A percentile compares a stretch with the other conserved stretches of the same genome.
Conservation (phyloP, 1,140 invertebrate genomes). For the Penaeus chinensis region DNA sequence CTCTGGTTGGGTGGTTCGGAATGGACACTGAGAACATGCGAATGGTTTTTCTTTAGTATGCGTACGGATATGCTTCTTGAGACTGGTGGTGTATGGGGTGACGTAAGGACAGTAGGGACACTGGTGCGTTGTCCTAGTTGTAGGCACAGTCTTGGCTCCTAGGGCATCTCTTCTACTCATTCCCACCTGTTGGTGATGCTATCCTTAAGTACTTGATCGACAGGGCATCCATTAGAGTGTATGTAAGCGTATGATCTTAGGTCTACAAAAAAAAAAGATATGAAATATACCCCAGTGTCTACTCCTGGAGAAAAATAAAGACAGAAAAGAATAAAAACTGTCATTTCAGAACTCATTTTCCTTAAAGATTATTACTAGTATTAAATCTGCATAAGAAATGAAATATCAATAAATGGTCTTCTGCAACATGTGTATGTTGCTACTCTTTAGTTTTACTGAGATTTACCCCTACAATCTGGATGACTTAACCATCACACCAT, state of each 20-base stretch:
- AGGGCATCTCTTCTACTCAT: slow-evolving; percentile 13
- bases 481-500: too few species aligned
- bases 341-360: too few species aligned
- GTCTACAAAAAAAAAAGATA: too few species aligned
- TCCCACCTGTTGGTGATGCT: slow-evolving; percentile 45
- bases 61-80: slow-evolving; percentile 44
- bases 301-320: too few species aligned
- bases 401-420: too few species aligned
- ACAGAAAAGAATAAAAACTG: too few species aligned
- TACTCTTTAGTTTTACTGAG: too few species aligned
- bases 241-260: not conserved
- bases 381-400: too few species aligned
- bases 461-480: too few species aligned
- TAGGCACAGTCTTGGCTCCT: slow-evolving; percentile 7
- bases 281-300: too few species aligned
- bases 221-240: not conserved
- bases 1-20: slow-evolving; percentile 41
- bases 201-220: slow-evolving; percentile 25
- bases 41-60: slow-evolving; percentile 50
- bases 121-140: slow-evolving; percentile 24
- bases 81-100: slow-evolving; percentile 45
- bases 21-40: slow-evolving; percentile 34
- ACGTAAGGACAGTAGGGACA: slow-evolving; percentile 41
- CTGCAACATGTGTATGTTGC: too few species aligned
- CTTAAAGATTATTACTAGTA: too few species aligned